These are phyloP conservation scores for Chromis chromis DNA, from an alignment of 2,797 vertebrate genomes.

Conservation along the genomic window DNA sequence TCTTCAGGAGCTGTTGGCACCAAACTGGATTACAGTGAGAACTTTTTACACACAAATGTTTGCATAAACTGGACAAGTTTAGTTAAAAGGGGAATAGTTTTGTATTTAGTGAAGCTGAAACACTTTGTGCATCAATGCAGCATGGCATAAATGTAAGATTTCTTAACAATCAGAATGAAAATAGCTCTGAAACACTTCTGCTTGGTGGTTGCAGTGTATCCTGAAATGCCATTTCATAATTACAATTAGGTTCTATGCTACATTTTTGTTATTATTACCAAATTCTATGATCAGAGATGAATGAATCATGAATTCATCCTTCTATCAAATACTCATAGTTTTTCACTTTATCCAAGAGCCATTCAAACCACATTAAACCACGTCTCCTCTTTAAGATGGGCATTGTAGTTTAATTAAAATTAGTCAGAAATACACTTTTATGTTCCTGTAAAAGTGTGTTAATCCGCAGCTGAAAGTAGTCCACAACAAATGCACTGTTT, in stretches of 20 bases:
- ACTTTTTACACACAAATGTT: slow-evolving; percentile 14
- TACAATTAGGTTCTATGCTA: too few species aligned
- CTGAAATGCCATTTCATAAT: too few species aligned
- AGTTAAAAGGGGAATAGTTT: background rate
- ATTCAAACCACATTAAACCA: background rate
- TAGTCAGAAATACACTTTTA: too few species aligned
- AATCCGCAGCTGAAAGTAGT: too few species aligned
- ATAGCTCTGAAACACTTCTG: background rate
- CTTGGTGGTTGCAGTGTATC: background rate
- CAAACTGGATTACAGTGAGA: slow-evolving; percentile 10
- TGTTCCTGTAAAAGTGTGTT: too few species aligned
- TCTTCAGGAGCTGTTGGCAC: slow-evolving; percentile 3
- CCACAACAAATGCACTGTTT: too few species aligned
- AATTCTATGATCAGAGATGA: too few species aligned
- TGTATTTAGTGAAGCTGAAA: background rate
- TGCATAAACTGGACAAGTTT: background rate
- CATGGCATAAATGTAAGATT: background rate
- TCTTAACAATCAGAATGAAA: background rate
- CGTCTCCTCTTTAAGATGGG: background rate
- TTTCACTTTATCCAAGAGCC: background rate
- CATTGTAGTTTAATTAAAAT: too few species aligned
- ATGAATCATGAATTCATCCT: background rate
- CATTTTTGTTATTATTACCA: too few species aligned
- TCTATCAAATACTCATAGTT: background rate
- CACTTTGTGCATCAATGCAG: background rate